Base-by-base conservation (phyloP, 2,888 invertebrate species). In the Frankliniella fusca region DNA sequence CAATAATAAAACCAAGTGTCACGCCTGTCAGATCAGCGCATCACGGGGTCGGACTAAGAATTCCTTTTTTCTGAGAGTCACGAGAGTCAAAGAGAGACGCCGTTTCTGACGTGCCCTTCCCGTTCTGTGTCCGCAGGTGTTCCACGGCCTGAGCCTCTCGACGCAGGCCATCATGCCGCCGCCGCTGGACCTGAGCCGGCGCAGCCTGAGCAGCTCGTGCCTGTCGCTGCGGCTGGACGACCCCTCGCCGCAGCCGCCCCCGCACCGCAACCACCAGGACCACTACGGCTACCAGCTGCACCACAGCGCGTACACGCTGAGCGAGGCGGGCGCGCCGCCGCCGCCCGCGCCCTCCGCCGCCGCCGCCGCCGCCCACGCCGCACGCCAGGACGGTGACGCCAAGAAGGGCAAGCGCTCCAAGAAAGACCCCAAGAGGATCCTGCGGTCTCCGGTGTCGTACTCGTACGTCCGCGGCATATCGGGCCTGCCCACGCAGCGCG, bases 381-480 rank as follows among this genome's bases (percentile, higher is more conserved):
- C 18, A 7, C 20, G 7, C 12, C 11, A 18, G 15, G 61, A 18
- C 7, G 61, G n/a, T 10, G 70, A 1, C 8, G 27, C 11, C 23
- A 23, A 76, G 70, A 23, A 76, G 27, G 70, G 27, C 23, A 76
- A 23, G 70, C 23, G 23, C 23, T 8, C n/a, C 70, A 23, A 27
- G 23, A 76, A 76, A 27, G 12, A 23, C 82, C 94, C 94, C 1
- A 93, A 94, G 86, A 91, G 93, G 85, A 95, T 95, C 84, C 89
- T 95, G 18, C 90, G 95, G 80, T 91, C 93, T 81, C 95, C 95
- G 2, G 92, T 94, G 12, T 91, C 93, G 0, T 94, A 95, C 87
- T 94, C 93, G 18, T 95, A 95, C 87, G 93, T 94, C 0, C 92
- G 92, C 84, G 95, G 95, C 80, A 90, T 94, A 84, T 94, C 94